Conservation (phyloP, 2,113 vertebrate species). For the Ramphastos sulfuratus region DNA sequence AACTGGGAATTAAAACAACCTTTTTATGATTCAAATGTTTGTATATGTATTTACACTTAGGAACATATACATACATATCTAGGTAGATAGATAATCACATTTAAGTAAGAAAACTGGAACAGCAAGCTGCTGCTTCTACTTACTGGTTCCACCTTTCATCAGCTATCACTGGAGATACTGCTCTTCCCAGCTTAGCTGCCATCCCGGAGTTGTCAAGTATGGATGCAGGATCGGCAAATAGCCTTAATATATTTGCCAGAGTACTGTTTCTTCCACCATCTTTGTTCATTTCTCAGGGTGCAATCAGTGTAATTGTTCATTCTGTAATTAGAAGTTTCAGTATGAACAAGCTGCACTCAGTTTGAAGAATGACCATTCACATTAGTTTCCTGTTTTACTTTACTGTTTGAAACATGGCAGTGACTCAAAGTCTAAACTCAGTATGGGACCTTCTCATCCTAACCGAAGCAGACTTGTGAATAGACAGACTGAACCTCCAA, state of each 20-base stretch:
- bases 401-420: neutral
- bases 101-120: neutral
- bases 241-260: rapidly evolving
- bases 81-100: neutral
- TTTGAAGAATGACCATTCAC: neutral
- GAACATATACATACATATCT: neutral
- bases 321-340: neutral
- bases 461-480: neutral
- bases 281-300: neutral
- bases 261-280: neutral
- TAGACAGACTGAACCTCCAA: neutral
- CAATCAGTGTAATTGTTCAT: neutral
- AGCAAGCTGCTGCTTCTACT: neutral
- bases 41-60: no score
- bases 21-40: neutral
- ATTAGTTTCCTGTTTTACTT: neutral
- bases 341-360: neutral
- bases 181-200: neutral
- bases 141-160: neutral
- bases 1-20: rapidly evolving
- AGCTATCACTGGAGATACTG: neutral
- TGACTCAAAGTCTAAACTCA: neutral
- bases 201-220: neutral
- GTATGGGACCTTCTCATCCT: neutral
- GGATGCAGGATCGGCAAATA: neutral